Base-by-base conservation (phyloP, 2,797 vertebrate genomes). In the Triplophysa yarkandensis region DNA sequence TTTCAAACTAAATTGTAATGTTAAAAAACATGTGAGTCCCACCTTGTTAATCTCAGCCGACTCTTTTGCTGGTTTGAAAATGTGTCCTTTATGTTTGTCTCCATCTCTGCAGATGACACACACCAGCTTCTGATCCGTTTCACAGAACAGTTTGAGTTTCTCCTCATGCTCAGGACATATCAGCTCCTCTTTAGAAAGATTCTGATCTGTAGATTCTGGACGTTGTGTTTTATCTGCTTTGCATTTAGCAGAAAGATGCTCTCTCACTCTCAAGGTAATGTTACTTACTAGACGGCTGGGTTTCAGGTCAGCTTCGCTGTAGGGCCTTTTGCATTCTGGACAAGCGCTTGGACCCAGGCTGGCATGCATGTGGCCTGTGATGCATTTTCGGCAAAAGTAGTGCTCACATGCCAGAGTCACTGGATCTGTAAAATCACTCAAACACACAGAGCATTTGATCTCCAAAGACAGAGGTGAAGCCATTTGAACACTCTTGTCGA, bases 51-150 rank as follows among this genome's bases (percentile, higher is more conserved):
- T 70, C 30, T 73, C 75, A 10, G 83, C 76, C 0, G 83, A 83
- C 6, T 86, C 84, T 61, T 82, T 79, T 34, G 85, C 67, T 2
- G 87, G 86, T 66, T 85, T 74, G 66, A 89, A 87, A 17, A 68
- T 58, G 16, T 87, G 86, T 4, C 81, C 85, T 19, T 39, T 66
- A 36, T 88, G 86, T 32, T 85, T 82, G 27, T 83, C 75, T 41
- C 81, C 80, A 48, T 88, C 85, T 1, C 86, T 79, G 68, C 86
- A 88, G 79, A 87, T 83, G 21, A 89, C 75, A 4, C 88, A 88
- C n/a, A 84, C 73, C 0, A 85, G 80, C 1, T 74, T 81, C 55
- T 83, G 81, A 41, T 87, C 86, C 14, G 82, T 85, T 54, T 85
- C 83, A 46, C 85, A 88, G 75, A 86, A 86, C 2, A 88, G 85